phyloP scores from a whole-genome alignment of 1,140 invertebrate genomes.

The Centruroides vittatus region DNA sequence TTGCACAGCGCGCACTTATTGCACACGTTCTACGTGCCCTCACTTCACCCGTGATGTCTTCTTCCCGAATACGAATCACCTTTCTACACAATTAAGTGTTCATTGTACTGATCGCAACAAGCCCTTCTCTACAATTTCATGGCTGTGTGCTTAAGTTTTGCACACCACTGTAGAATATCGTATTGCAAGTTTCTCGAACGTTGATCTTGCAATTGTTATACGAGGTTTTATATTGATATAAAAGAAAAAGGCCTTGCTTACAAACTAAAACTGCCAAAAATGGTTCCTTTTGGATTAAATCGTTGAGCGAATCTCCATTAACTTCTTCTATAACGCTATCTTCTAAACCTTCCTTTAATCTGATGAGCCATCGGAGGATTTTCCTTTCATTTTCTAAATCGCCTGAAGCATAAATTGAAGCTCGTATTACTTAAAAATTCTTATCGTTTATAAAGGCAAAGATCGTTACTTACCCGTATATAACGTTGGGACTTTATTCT shows the following conservation, averaged over 20 bases:
- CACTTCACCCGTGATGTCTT: no score
- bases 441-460: neutral
- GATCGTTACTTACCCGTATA: conserved; percentile 47
- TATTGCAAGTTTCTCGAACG: no score
- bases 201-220: no score
- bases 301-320: conserved; percentile 46
- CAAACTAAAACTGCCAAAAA: conserved; percentile 33
- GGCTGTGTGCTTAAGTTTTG: no score
- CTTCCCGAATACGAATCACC: no score
- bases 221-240: no score
- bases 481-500: conserved; percentile 82
- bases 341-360: conserved; percentile 36
- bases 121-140: no score
- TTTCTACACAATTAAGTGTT: no score
- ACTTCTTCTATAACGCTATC: conserved; percentile 84
- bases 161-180: no score
- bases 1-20: no score
- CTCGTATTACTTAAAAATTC: neutral
- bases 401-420: conserved; percentile 26
- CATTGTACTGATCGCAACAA: no score
- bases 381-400: conserved; percentile 15
- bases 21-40: no score
- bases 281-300: conserved; percentile 74
- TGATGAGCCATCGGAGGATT: conserved; percentile 13
- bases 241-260: neutral